These are phyloP conservation scores for Megalonaias nervosa DNA, from an alignment of 1,140 invertebrate genomes.

Conservation along the genomic window DNA sequence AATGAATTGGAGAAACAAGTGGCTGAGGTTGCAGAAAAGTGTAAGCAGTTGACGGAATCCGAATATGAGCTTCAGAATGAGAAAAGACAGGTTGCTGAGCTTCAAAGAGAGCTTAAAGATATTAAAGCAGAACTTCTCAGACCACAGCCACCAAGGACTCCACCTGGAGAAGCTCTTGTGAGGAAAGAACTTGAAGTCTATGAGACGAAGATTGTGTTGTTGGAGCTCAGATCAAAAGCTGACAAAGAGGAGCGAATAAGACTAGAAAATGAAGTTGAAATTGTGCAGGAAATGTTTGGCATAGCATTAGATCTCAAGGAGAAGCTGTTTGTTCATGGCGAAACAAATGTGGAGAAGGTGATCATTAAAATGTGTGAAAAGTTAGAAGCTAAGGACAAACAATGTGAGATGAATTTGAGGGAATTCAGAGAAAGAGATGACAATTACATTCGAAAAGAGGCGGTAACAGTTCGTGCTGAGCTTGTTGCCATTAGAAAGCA, in stretches of 20 bases:
- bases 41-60: slow-evolving; percentile 23
- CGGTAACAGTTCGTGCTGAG: slow-evolving; percentile 21
- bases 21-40: slow-evolving; percentile 31
- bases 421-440: slow-evolving; percentile 23
- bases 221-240: slow-evolving; percentile 22
- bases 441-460: slow-evolving; percentile 12
- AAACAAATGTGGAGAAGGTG: slow-evolving; percentile 27
- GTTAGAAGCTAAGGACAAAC: slow-evolving; percentile 19
- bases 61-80: slow-evolving; percentile 29
- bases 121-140: slow-evolving; percentile 34
- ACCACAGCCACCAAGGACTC: slow-evolving; percentile 3
- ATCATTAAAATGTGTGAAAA: slow-evolving; percentile 18
- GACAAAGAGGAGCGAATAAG: slow-evolving; percentile 30
- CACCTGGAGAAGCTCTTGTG: slow-evolving; percentile 9
- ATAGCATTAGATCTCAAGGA: slow-evolving; percentile 21
- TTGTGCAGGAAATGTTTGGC: slow-evolving; percentile 8
- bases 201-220: slow-evolving; percentile 27
- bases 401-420: slow-evolving; percentile 9
- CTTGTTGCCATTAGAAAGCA: slow-evolving; percentile 27
- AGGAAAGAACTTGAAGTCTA: slow-evolving; percentile 31
- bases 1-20: slow-evolving; percentile 28
- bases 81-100: slow-evolving; percentile 31
- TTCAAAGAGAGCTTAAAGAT: slow-evolving; percentile 27
- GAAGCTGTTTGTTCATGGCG: slow-evolving; percentile 29
- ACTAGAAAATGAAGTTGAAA: slow-evolving; percentile 26